Evolutionary conservation across 2,797 vertebrate species (phyloP), one percentile per base, ranked within the genome.

Genomic region (Melanotaenia boesemani): DNA sequence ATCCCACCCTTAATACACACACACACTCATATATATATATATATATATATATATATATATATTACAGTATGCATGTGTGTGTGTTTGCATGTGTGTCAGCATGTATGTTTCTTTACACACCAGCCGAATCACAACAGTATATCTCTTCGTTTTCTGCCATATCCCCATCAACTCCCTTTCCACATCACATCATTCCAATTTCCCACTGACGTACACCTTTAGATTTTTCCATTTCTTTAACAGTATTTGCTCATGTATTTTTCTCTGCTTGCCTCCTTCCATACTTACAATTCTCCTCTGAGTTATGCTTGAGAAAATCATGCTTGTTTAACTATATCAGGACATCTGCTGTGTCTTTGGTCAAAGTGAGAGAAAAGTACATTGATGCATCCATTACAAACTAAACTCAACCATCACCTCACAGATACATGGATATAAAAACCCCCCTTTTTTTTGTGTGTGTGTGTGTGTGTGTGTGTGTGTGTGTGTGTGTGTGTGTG

Each of bases 171-270:
- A 79, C 68, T 81, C 37, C 9, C 65, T 77, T 89, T 83, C 70
- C 72, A 70, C 67, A 78, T 80, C 72, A 46, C 58, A 67, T 77
- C 74, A 81, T 56, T 80, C 77, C 72, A 64, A 75, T 87, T 89
- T 79, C 34, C 52, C 63, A 0, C 15, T 70, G 63, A 73, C 74
- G 70, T 60, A 62, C 30, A 56, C 59, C 64, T 70, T 11, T 18
- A 54, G 50, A 63, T 46, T 80, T 72, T 79, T 58, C 26, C 30
- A 58, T 24, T 75, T 80, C 34, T 30, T 37, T 10, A 20, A 48
- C 46, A 20, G 46, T 58, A 22, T 56, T 66, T n/a, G 54, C 83
- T 74, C 54, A 24, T 67, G 44, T 56, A 57, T 70, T 82, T 71
- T 74, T 52, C 69, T 73, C 44, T 1, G 0, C 64, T 70, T 50